Percentiles rank a stretch among this genome's conserved stretches.
These are phyloP conservation scores for Phorcus lineatus DNA, from an alignment of 2,888 invertebrate species.

Conservation along the genomic window DNA sequence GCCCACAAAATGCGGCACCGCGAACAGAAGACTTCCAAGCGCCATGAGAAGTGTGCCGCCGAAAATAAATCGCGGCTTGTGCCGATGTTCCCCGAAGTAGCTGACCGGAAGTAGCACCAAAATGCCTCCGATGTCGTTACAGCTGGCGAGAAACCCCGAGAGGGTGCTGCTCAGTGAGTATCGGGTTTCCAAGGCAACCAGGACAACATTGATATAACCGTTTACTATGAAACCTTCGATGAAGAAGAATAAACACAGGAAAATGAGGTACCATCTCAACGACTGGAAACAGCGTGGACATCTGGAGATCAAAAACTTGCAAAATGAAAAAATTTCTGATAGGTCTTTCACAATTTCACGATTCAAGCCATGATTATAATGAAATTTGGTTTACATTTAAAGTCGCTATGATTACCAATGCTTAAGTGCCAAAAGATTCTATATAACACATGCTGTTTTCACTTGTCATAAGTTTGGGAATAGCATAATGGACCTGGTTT, in stretches of 20 bases:
- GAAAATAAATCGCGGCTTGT: conserved; percentile 53
- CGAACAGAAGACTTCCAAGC: conserved; percentile 52
- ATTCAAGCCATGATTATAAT: too few relatives aligned
- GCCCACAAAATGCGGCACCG: conserved; percentile 53
- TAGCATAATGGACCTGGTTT: too few relatives aligned
- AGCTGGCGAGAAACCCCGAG: conserved; percentile 51
- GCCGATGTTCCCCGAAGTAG: conserved; percentile 50
- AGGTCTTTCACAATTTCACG: too few relatives aligned
- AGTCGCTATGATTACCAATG: too few relatives aligned
- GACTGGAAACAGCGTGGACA: too few relatives aligned
- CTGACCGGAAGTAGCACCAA: conserved; percentile 44
- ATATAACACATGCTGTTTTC: too few relatives aligned
- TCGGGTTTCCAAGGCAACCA: conserved; percentile 55
- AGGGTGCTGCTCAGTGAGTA: conserved; percentile 48
- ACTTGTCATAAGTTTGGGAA: too few relatives aligned
- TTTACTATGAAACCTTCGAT: conserved; percentile 57
- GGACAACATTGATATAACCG: conserved; percentile 55
- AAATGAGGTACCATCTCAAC: conserved; percentile 43
- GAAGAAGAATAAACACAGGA: conserved; percentile 53
- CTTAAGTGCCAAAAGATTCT: too few relatives aligned
- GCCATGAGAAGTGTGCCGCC: conserved; percentile 50
- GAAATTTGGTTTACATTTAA: too few relatives aligned
- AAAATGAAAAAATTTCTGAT: too few relatives aligned
- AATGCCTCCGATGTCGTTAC: conserved; percentile 55
- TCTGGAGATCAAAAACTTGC: too few relatives aligned